Evolutionary conservation across 2,113 vertebrate species (phyloP).

Genomic region (Casuarius casuarius): DNA sequence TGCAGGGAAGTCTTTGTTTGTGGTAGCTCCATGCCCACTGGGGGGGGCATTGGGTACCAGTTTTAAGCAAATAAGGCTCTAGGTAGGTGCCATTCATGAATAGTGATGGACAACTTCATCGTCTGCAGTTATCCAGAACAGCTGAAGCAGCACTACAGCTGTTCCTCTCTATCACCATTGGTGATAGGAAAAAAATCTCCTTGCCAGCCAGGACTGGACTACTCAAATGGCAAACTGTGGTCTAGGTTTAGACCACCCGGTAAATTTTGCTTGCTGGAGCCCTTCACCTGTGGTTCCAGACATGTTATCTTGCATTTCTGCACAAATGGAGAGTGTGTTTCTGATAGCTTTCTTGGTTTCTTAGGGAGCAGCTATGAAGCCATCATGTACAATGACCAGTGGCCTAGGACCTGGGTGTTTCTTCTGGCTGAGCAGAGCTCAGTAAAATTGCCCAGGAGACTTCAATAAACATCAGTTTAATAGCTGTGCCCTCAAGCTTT

Average conservation of each 20-base stretch:
- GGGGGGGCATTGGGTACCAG: neutral
- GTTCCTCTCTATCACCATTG: neutral
- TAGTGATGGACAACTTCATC: neutral
- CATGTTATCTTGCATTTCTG: neutral
- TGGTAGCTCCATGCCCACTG: neutral
- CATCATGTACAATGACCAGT: neutral
- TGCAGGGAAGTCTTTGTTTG: neutral
- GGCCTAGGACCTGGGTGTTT: neutral
- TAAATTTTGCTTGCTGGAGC: neutral
- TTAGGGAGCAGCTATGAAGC: neutral
- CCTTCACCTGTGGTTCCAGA: fast-evolving
- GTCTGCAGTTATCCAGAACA: neutral
- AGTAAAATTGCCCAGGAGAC: neutral
- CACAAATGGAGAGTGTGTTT: neutral
- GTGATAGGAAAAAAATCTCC: neutral
- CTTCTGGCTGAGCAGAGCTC: neutral
- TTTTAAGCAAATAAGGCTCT: neutral
- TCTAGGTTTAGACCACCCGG: neutral
- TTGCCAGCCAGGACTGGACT: neutral
- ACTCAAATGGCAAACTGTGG: neutral
- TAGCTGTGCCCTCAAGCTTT: neutral
- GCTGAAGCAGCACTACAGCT: neutral
- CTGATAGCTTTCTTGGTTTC: neutral
- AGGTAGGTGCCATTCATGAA: fast-evolving
- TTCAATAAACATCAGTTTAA: conserved; percentile 7